A percentile compares a stretch with the other conserved stretches of the same genome.
These are phyloP conservation scores for Drosophila arizonae DNA, from an alignment of 1,140 invertebrate genomes.

Conservation along the genomic window DNA sequence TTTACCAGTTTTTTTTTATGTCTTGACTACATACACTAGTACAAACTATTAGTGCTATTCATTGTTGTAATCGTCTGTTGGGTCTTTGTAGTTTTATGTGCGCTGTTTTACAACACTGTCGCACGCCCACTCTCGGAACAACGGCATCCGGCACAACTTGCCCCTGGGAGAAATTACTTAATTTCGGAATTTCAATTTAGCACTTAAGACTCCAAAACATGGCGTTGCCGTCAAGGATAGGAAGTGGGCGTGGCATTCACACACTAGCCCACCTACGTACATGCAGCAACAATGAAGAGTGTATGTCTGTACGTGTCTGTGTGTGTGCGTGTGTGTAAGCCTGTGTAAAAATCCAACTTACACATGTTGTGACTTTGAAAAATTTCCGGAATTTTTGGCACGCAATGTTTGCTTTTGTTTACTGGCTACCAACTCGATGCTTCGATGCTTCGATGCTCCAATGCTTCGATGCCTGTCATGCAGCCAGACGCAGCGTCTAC, in stretches of 20 bases:
- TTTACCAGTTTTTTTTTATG: constrained; percentile 46
- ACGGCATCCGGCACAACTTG: constrained; percentile 50
- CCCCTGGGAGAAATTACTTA: constrained; percentile 77
- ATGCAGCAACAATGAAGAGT: constrained; percentile 11
- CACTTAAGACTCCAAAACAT: constrained; percentile 64
- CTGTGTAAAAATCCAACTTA: constrained; percentile 70
- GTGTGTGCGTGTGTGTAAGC: constrained; percentile 25
- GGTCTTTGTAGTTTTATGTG: constrained; percentile 66
- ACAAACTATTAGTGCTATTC: constrained; percentile 74
- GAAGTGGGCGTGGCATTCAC: neutral
- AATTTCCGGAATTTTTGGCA: constrained; percentile 79
- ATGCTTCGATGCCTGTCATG: constrained; percentile 1
- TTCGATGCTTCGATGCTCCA: neutral
- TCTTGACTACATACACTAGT: constrained; percentile 17
- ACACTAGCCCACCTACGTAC: constrained; percentile 21
- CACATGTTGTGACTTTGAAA: constrained; percentile 79
- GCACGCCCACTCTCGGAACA: constrained; percentile 48
- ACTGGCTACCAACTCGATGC: constrained; percentile 46
- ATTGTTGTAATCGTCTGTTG: constrained; percentile 47
- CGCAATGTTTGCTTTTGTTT: constrained; percentile 76
- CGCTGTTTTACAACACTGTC: constrained; percentile 56
- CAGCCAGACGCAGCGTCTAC: neutral
- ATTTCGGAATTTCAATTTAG: constrained; percentile 82
- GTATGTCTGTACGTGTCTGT: neutral
- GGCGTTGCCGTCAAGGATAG: neutral